Evolutionary conservation across 2,888 invertebrate genomes (phyloP).

Genomic region (Stenotaenia linearis): DNA sequence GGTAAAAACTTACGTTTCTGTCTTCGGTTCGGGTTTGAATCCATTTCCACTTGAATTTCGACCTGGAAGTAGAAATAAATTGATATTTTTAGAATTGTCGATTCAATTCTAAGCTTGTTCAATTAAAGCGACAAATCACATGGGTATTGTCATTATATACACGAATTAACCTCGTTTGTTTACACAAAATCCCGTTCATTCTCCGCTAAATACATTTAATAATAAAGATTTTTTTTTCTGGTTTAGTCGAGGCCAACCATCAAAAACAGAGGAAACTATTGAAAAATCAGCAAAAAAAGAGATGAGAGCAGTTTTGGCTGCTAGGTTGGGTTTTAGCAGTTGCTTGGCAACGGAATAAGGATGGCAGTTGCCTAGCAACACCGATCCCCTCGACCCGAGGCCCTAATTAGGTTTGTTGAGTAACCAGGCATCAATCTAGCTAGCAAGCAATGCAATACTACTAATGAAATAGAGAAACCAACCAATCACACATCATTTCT

Average conservation of each 20-base stretch:
- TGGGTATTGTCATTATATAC: too few species aligned
- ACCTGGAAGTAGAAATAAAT: too few species aligned
- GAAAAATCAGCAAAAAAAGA: conserved; percentile 8
- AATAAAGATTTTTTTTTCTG: too few species aligned
- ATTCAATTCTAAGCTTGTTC: too few species aligned
- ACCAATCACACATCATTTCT: neutral
- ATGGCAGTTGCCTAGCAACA: conserved; percentile 8
- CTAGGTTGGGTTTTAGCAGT: neutral
- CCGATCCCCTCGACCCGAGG: conserved; percentile 18
- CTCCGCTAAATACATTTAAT: too few species aligned
- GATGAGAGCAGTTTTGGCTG: neutral
- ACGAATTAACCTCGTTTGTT: too few species aligned
- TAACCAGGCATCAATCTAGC: conserved; percentile 7
- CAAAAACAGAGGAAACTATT: neutral
- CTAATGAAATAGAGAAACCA: neutral
- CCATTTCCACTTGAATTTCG: too few species aligned
- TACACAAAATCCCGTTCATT: too few species aligned
- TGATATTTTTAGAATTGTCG: too few species aligned
- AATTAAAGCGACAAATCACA: too few species aligned
- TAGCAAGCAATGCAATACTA: conserved; percentile 3
- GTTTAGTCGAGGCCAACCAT: neutral
- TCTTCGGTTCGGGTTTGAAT: too few species aligned
- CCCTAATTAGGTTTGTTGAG: conserved; percentile 19
- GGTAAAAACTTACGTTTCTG: too few species aligned
- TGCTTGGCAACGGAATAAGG: conserved; percentile 1